Conservation (phyloP, 2,888 invertebrate genomes). For the Nemotelus pantherinus region DNA sequence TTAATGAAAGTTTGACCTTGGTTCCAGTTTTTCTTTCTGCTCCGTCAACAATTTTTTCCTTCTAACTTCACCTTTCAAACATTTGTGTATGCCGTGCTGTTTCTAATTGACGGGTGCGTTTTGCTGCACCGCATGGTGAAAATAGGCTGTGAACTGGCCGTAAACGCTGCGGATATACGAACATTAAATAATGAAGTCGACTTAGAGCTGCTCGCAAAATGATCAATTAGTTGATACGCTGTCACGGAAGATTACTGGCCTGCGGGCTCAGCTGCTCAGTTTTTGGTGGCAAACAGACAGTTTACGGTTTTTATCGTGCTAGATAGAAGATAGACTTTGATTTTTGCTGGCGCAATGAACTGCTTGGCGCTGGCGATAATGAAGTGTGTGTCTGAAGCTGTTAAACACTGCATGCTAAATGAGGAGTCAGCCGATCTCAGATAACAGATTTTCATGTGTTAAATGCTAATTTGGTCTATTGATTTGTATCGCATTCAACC, state of each 20-base stretch:
- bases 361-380: no score
- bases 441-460: no score
- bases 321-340: no score
- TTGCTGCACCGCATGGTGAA: background rate
- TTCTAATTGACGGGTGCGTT: background rate
- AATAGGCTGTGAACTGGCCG: background rate
- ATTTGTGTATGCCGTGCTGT: background rate
- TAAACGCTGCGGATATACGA: background rate
- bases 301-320: no score
- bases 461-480: no score
- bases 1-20: constrained; percentile 45
- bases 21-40: constrained; percentile 22
- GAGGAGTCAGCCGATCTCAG: no score
- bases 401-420: no score
- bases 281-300: no score
- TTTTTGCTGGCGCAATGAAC: no score
- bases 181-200: background rate
- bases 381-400: no score
- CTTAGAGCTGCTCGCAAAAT: background rate
- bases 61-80: background rate
- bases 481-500: no score
- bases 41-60: constrained; percentile 5
- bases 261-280: no score
- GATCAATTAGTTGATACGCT: constrained; percentile 2
- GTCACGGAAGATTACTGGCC: background rate